Percentiles rank a stretch among this genome's conserved stretches.
Conservation (phyloP, 2,888 invertebrate genomes). For the Cancer borealis region DNA sequence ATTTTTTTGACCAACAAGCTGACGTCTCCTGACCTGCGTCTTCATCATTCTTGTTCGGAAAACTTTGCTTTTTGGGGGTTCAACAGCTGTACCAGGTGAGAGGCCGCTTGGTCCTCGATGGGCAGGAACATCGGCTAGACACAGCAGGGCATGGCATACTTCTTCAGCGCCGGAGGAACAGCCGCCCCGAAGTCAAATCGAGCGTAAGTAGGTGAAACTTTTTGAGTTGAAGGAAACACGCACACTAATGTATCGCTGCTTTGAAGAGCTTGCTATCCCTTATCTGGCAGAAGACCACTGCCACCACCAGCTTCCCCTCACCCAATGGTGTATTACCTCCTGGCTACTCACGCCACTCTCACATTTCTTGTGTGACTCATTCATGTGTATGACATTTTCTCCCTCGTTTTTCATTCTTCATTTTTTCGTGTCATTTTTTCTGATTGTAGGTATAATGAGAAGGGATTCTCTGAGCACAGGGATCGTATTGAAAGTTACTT, state of each 20-base stretch:
- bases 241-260: neutral
- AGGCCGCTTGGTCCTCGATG: neutral
- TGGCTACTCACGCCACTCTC: neutral
- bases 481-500: neutral
- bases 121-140: slow-evolving; percentile 42
- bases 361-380: neutral
- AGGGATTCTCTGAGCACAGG: neutral
- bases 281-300: neutral
- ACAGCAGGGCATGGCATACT: slow-evolving; percentile 56
- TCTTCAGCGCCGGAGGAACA: slow-evolving; percentile 57
- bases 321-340: neutral
- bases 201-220: neutral
- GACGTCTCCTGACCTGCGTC: neutral
- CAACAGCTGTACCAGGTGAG: neutral
- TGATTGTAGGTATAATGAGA: neutral
- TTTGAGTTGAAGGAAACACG: neutral
- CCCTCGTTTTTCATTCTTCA: neutral
- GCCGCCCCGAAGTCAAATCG: slow-evolving; percentile 7
- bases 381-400: neutral
- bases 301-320: neutral
- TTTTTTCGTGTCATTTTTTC: neutral
- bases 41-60: slow-evolving; percentile 15
- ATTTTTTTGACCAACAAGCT: neutral
- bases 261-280: neutral
- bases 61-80: neutral